Conservation (phyloP, 2,797 vertebrate species). For the Anniella stebbinsi region DNA sequence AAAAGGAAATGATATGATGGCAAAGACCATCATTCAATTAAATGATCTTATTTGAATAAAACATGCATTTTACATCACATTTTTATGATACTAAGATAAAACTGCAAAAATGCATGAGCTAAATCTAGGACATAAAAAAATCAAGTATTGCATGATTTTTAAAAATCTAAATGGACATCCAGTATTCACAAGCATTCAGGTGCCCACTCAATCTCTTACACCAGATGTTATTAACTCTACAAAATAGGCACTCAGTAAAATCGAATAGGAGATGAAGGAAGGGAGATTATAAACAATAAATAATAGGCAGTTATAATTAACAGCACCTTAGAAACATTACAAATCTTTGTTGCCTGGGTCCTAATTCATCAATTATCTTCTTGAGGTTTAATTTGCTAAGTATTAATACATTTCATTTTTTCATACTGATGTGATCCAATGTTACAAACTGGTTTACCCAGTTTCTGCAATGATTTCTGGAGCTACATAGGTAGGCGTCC, state of each 20-base stretch:
- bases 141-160: background rate
- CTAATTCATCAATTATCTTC: conserved; percentile 30
- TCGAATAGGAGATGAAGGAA: background rate
- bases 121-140: background rate
- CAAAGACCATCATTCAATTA: conserved; percentile 20
- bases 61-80: background rate
- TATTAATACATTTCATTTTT: background rate
- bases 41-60: conserved; percentile 18
- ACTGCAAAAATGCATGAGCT: background rate
- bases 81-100: background rate
- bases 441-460: conserved; percentile 82
- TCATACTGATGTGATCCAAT: background rate
- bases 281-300: background rate
- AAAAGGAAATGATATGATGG: conserved; percentile 28
- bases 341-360: conserved; percentile 16
- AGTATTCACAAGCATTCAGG: conserved; percentile 18
- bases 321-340: conserved; percentile 30
- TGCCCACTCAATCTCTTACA: background rate
- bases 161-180: background rate
- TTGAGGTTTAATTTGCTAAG: conserved; percentile 31
- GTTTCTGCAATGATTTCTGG: conserved; percentile 96
- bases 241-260: conserved; percentile 2
- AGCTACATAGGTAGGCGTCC: conserved; percentile 97
- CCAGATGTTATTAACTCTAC: conserved; percentile 5
- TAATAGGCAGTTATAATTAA: conserved; percentile 9